A percentile compares a stretch with the other conserved stretches of the same genome.
Evolutionary conservation across 2,113 vertebrate species (phyloP).

Genomic region (Alaudala cheleensis): DNA sequence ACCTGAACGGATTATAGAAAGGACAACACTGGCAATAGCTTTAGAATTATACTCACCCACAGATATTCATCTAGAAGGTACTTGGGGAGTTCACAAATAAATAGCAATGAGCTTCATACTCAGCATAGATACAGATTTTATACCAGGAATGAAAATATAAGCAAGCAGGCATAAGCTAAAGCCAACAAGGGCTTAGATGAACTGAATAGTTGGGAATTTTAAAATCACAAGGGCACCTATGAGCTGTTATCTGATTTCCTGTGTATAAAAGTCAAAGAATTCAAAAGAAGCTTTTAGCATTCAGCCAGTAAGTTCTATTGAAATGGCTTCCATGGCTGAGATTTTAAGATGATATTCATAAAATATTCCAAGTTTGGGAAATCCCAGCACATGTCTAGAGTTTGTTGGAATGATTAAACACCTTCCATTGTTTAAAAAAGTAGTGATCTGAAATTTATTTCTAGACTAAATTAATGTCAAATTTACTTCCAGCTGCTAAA

Average conservation of each 20-base stretch:
- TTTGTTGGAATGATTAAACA: slow-evolving; percentile 37
- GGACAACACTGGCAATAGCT: background rate
- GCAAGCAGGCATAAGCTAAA: background rate
- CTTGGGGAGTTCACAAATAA: background rate
- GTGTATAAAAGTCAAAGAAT: background rate
- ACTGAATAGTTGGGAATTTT: background rate
- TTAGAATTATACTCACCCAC: background rate
- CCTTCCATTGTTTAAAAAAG: slow-evolving; percentile 23
- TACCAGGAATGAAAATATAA: background rate
- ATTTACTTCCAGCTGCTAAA: slow-evolving; percentile 44
- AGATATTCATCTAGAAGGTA: slow-evolving; percentile 24
- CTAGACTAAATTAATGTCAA: slow-evolving; percentile 44
- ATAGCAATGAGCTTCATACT: background rate
- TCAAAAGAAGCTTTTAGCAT: background rate
- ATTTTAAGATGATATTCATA: slow-evolving; percentile 1
- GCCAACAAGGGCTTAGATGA: background rate
- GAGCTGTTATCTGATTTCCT: background rate
- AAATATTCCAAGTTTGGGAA: slow-evolving; percentile 13
- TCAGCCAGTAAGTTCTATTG: background rate
- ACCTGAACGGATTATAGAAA: background rate
- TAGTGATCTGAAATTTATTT: slow-evolving; percentile 45
- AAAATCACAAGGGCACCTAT: background rate
- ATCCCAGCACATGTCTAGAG: background rate
- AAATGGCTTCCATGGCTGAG: background rate
- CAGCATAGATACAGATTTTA: background rate